Evolutionary conservation across 2,113 vertebrate species (phyloP), one percentile per base, ranked within the genome.

Genomic region (Ancistrus triradiatus): DNA sequence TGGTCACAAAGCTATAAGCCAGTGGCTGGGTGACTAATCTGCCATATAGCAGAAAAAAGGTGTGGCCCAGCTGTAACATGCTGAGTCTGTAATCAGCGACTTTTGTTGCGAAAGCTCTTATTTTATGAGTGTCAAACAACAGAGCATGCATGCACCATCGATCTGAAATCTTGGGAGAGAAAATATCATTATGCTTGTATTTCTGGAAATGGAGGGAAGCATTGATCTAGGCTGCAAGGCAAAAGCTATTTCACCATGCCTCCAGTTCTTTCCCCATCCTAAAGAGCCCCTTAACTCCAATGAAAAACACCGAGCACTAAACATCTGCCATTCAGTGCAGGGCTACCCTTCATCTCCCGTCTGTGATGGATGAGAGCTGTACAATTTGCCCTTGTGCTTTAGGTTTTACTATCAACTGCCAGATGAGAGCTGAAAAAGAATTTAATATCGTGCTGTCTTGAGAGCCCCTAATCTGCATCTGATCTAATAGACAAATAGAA

Each of bases 11-110:
- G 44, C 19, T 38, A 72, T 53, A 62, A 62, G 42, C 47, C 62
- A 72, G 61, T 65, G 65, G 70, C 70, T 38, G 43, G 40, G 64
- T 78, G 69, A 74, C 59, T 80, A 65, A 80, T 74, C 59, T 58
- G 49, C 66, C 40, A 61, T 62, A 31, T 58, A 63, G 74, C 44
- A 47, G 40, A 61, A 42, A 24, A n/a, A 27, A 58, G 25, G 68
- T 44, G 59, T 50, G n/a, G 43, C 47, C 35, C 72, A 22, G 33
- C 25, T 27, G 48, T 57, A 42, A 21, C 25, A 63, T 9, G 13
- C 25, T 25, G 42, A 51, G 15, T 55, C 24, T 58, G 15, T 50
- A 68, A 63, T 57, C 4, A 49, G 13, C 3, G 6, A 10, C 31
- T 66, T 50, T 55, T 27, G 59, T 46, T 35, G 52, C 8, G 9